These are phyloP conservation scores for Lepidurus arcticus DNA, from an alignment of 1,140 invertebrate genomes.

Conservation along the genomic window DNA sequence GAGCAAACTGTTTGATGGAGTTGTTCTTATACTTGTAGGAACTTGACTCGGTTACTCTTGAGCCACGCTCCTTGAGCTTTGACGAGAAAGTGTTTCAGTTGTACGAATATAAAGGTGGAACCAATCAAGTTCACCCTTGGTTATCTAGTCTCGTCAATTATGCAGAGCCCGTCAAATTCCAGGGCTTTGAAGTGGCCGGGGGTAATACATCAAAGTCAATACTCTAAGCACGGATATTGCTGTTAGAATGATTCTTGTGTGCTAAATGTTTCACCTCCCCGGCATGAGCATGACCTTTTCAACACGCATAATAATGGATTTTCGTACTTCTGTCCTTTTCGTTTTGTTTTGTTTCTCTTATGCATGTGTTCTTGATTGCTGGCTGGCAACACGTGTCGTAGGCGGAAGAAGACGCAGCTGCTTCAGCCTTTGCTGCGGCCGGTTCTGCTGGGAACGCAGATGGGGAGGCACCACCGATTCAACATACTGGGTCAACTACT, in stretches of 20 bases:
- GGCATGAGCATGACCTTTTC: slow-evolving; percentile 20
- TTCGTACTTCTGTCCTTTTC: neutral
- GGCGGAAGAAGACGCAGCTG: slow-evolving; percentile 24
- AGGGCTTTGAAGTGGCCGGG: slow-evolving; percentile 60
- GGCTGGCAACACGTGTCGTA: slow-evolving; percentile 5
- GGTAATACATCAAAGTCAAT: slow-evolving; percentile 54
- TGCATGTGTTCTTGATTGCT: slow-evolving; percentile 3
- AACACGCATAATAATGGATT: neutral
- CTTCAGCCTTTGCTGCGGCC: slow-evolving; percentile 30
- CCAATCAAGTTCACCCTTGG: slow-evolving; percentile 71
- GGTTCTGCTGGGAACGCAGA: slow-evolving; percentile 30
- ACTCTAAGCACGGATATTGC: neutral
- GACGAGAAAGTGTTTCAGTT: slow-evolving; percentile 33
- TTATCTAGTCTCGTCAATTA: slow-evolving; percentile 61
- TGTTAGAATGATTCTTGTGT: neutral
- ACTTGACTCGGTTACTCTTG: slow-evolving; percentile 25
- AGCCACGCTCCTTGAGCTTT: slow-evolving; percentile 33
- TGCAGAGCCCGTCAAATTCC: slow-evolving; percentile 63
- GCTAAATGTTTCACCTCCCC: neutral
- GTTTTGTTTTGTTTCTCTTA: slow-evolving; percentile 21
- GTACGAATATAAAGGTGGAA: slow-evolving; percentile 83
- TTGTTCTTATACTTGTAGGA: slow-evolving; percentile 18
- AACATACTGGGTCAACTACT: slow-evolving; percentile 94
- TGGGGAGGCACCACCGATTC: slow-evolving; percentile 39
- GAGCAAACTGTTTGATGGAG: neutral